These are phyloP conservation scores for Catamblyrhynchus diadema DNA, from an alignment of 2,797 vertebrate genomes.

Conservation along the genomic window DNA sequence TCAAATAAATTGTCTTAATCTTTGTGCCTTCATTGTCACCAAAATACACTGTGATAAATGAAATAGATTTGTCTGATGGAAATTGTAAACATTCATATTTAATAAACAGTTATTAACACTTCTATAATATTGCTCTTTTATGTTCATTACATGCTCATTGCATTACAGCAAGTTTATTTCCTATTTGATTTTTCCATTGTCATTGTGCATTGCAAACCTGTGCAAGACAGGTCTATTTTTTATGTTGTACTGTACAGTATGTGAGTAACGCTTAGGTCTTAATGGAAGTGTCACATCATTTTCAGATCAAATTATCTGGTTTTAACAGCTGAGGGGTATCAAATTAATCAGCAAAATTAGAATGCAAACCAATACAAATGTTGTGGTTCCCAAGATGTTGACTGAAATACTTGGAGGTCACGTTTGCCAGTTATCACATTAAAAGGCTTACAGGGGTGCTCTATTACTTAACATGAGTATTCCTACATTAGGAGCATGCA, in stretches of 20 bases:
- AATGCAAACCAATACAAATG: neutral
- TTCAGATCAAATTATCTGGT: slow-evolving; percentile 50
- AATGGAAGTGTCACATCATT: slow-evolving; percentile 58
- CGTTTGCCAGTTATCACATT: neutral
- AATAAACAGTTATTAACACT: slow-evolving; percentile 44
- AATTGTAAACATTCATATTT: neutral
- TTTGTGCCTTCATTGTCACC: neutral
- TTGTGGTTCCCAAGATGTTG: neutral
- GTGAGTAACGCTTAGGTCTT: neutral
- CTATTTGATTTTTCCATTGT: slow-evolving; percentile 13
- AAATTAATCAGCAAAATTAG: slow-evolving; percentile 41
- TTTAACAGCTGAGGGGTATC: slow-evolving; percentile 45
- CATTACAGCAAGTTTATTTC: slow-evolving; percentile 29
- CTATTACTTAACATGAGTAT: neutral
- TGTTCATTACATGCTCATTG: slow-evolving; percentile 30
- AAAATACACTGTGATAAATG: slow-evolving; percentile 26
- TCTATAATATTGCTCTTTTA: slow-evolving; percentile 19
- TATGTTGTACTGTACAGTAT: neutral
- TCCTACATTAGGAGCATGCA: neutral
- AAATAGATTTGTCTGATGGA: slow-evolving; percentile 26
- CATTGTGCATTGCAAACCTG: neutral
- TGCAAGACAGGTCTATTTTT: slow-evolving; percentile 28
- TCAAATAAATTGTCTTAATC: slow-evolving; percentile 26
- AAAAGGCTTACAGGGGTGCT: neutral
- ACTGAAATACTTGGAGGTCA: neutral